Base-by-base conservation (phyloP, 2,113 vertebrate genomes). In the Solea senegalensis region DNA sequence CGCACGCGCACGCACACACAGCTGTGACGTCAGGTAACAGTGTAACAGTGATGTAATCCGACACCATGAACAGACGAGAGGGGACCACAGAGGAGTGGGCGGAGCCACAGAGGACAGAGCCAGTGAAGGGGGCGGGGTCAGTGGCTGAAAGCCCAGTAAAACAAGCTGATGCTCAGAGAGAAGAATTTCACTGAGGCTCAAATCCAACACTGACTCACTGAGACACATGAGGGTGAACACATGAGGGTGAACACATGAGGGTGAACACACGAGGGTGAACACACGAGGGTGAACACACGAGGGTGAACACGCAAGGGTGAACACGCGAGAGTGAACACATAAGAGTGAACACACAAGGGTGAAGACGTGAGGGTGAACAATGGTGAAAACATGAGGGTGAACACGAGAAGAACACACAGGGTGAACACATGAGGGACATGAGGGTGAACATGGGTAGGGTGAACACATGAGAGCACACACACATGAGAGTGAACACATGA, bases 141-240 rank as follows among this genome's bases (percentile, higher is more conserved):
- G 1, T 64, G 64, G 46, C 55, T 12, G 40, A 41, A 48, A 39
- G 21, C 59, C n/a, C n/a, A 2, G 58, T 26, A 40, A 16, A 27
- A 53, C 52, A 4, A 56, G 3, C 16, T 5, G 52, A 65, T 8
- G 26, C n/a, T 49, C 13, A 26, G 34, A 2, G 13, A 45, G 1
- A 59, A 53, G 48, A 44, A 45, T 43, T 48, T 6, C 7, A 64
- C 54, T 1, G 2, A 28, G 58, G 65, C 46, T 71, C n/a, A 10
- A n/a, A 57, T 56, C 62, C 78, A 80, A 44, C 55, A 8, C 14
- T 48, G 68, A 71, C 16, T 65, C 71, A 70, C 21, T 11, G 55
- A 48, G 10, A 13, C 21, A 21, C 21, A 21, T 21, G 21, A 21
- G 21, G 21, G 21, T 21, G 21, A 21, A 21, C 21, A 21, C 21